phyloP scores from a whole-genome alignment of 2,113 vertebrate species.

The Mionectes macconnelli region DNA sequence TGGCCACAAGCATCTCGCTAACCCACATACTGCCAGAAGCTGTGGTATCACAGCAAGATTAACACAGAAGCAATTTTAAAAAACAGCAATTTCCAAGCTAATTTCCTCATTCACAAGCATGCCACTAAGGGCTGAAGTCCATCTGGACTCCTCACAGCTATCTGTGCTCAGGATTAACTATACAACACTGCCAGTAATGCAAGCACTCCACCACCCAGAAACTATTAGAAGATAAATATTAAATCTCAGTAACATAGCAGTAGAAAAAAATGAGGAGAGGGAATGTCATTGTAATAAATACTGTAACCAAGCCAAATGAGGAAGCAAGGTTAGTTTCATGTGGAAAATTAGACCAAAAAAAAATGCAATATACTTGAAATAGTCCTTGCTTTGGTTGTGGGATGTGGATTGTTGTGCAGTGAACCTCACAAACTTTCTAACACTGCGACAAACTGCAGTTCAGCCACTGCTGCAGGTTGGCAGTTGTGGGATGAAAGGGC shows the following conservation, averaged over 20 bases:
- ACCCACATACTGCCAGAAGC: constrained; percentile 23
- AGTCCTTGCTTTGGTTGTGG: background rate
- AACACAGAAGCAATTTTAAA: background rate
- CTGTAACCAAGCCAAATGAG: background rate
- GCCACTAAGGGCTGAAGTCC: background rate
- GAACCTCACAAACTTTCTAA: background rate
- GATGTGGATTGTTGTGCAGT: background rate
- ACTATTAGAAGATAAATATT: background rate
- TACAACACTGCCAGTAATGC: background rate
- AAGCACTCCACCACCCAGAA: background rate
- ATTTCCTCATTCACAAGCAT: background rate
- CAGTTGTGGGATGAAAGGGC: background rate
- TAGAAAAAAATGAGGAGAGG: background rate
- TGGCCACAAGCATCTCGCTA: background rate
- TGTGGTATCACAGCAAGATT: background rate
- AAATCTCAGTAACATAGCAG: background rate
- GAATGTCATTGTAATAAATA: background rate
- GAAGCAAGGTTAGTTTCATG: background rate
- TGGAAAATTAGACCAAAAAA: background rate
- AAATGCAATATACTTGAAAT: background rate
- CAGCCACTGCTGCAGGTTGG: background rate
- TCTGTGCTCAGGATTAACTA: background rate
- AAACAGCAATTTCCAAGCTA: background rate
- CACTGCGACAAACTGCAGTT: background rate
- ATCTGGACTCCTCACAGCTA: background rate